Base-by-base conservation (phyloP, 2,113 vertebrate genomes). In the Urocolius indicus region DNA sequence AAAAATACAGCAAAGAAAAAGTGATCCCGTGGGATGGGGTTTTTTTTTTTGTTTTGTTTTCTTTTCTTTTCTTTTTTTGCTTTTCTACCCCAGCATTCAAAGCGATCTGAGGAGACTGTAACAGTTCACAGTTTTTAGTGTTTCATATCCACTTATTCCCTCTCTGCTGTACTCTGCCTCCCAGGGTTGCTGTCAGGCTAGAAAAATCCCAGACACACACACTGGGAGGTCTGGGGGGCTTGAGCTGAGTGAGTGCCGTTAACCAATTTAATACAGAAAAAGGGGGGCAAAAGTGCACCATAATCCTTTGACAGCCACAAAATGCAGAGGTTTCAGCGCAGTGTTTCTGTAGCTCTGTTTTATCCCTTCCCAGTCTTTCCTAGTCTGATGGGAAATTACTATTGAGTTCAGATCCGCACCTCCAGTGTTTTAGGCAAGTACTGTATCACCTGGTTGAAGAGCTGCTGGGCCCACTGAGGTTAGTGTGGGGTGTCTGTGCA, bases 1-100 rank as follows among this genome's bases (percentile, higher is more conserved):
- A 92, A 93, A 95, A 80, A 66, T 48, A 58, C 46, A 95, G 77
- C 79, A 77, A 73, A 66, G 55, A 14, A 92, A 82, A 95, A 91
- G 69, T 43, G 63, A 91, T 66, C 48, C 51, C 0, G 0, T 57
- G 57, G 15, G 78, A 82, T 41, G n/a, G n/a, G n/a, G n/a, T 87
- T 74, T 86, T 4, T 49, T 77, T 5, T 18, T 38, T 9, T 17
- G 54, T 13, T 51, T 30, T 62, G 2, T 45, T 17, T 49, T 16
- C 62, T 54, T 61, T 19, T 13, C 41, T 49, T 26, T 38, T 19
- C 55, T 46, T 61, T 16, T 15, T 18, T 5, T 43, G 20, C 24
- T 3, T 58, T 87, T 48, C 23, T 41, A 13, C 68, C 36, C 34
- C 3, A 1, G 73, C 38, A 45, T 88, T 93, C 57, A 36, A 46